phyloP scores from a whole-genome alignment of 2,113 vertebrate species.

The Hassar affinis region DNA sequence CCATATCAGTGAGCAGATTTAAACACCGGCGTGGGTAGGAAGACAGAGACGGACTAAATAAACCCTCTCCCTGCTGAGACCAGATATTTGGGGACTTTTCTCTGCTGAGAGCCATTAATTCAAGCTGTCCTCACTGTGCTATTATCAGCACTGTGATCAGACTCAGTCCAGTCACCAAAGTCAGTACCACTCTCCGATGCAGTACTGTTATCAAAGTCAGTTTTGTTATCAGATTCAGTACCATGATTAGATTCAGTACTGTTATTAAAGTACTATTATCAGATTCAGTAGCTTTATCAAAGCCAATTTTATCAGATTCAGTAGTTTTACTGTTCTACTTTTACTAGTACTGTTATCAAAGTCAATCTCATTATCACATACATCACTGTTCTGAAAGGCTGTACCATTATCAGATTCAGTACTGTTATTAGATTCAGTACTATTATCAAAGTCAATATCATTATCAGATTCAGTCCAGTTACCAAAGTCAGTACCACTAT shows the following conservation, averaged over 20 bases:
- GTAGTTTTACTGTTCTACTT: not conserved
- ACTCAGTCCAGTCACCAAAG: not conserved
- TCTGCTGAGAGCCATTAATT: constrained; percentile 6
- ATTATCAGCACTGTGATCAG: not conserved
- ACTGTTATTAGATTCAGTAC: not conserved
- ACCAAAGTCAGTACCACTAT: not conserved
- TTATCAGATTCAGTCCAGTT: not conserved
- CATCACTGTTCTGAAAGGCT: too few species aligned
- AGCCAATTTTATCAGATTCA: not conserved
- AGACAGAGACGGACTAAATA: constrained; percentile 6
- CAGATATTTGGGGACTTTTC: not conserved
- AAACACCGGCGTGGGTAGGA: not conserved
- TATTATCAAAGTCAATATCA: not conserved
- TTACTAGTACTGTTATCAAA: not conserved
- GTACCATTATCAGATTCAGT: not conserved
- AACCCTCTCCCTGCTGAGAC: constrained; percentile 14
- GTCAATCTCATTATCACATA: not conserved
- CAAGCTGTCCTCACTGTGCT: not conserved
- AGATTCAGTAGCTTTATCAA: not conserved
- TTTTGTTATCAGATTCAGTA: not conserved
- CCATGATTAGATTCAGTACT: fast-evolving
- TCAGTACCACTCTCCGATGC: not conserved
- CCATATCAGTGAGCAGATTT: not conserved
- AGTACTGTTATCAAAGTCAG: not conserved
- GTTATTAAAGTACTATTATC: not conserved